Evolutionary conservation across 2,113 vertebrate species (phyloP).

Genomic region (Dolichotis patagonum): DNA sequence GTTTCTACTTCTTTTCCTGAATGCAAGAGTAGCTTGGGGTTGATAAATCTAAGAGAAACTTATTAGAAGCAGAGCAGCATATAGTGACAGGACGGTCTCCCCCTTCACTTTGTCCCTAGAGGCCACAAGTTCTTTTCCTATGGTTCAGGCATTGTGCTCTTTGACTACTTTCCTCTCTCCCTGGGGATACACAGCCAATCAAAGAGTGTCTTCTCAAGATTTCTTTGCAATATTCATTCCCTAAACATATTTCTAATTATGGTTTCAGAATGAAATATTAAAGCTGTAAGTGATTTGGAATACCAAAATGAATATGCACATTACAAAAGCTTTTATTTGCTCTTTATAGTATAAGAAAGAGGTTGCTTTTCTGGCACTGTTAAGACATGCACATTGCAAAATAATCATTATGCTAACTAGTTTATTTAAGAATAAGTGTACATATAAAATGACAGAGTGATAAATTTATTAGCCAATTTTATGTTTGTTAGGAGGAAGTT

Average conservation of each 20-base stretch:
- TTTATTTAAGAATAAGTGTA: constrained; percentile 36
- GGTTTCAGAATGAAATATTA: constrained; percentile 14
- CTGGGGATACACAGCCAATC: neutral
- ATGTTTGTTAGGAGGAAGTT: constrained; percentile 72
- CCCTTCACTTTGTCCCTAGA: neutral
- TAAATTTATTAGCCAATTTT: constrained; percentile 76
- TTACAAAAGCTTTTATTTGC: constrained; percentile 48
- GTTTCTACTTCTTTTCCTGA: neutral
- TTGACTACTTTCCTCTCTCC: constrained; percentile 32
- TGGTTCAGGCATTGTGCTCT: neutral
- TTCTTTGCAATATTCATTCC: neutral
- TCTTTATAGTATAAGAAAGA: constrained; percentile 24
- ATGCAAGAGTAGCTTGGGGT: neutral
- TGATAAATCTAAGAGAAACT: constrained; percentile 32
- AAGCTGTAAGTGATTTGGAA: constrained; percentile 25
- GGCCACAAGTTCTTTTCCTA: constrained; percentile 18
- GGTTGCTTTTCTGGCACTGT: constrained; percentile 22
- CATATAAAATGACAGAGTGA: constrained; percentile 71
- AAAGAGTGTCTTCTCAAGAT: neutral
- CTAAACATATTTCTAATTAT: neutral
- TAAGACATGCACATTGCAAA: neutral
- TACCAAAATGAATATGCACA: neutral
- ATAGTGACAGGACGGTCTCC: neutral
- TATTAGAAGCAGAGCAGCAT: neutral
- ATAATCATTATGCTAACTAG: constrained; percentile 50